These are phyloP conservation scores for Bombus affinis DNA, from an alignment of 1,140 invertebrate genomes.

Conservation along the genomic window DNA sequence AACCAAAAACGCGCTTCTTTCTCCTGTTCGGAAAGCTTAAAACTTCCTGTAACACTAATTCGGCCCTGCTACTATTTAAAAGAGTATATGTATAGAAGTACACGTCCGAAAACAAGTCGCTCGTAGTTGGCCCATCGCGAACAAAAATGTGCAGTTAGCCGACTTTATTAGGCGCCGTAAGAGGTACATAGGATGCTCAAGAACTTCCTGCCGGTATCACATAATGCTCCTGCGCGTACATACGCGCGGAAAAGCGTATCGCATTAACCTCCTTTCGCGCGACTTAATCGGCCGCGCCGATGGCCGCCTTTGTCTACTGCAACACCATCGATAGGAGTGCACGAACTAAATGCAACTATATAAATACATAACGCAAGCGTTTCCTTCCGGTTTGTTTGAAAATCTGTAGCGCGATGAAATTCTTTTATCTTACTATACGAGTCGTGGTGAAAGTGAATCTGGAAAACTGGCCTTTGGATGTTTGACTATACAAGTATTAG, in stretches of 20 bases:
- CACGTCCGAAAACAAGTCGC: background rate
- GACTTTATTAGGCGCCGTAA: conserved; percentile 66
- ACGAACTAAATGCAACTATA: background rate
- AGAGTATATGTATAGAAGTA: background rate
- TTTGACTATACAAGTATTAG: background rate
- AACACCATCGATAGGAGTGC: background rate
- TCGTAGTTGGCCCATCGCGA: conserved; percentile 29
- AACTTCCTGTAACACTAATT: conserved; percentile 1
- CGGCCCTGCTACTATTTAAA: background rate
- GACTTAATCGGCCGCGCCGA: conserved; percentile 20
- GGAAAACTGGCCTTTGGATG: background rate
- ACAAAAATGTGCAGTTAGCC: conserved; percentile 52
- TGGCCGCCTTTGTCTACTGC: background rate
- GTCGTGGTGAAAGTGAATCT: background rate
- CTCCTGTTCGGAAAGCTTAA: background rate
- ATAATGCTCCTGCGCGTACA: conserved; percentile 56
- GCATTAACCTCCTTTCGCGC: conserved; percentile 65
- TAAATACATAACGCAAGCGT: background rate
- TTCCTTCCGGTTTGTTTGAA: background rate
- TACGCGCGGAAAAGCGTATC: conserved; percentile 57
- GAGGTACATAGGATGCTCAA: conserved; percentile 56
- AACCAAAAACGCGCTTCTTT: background rate
- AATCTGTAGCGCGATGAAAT: too few relatives aligned
- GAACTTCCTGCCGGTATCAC: conserved; percentile 50
- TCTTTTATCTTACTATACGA: background rate